Evolutionary conservation across 2,888 invertebrate genomes (phyloP).

Genomic region (Branchipolynoe longqiensis): DNA sequence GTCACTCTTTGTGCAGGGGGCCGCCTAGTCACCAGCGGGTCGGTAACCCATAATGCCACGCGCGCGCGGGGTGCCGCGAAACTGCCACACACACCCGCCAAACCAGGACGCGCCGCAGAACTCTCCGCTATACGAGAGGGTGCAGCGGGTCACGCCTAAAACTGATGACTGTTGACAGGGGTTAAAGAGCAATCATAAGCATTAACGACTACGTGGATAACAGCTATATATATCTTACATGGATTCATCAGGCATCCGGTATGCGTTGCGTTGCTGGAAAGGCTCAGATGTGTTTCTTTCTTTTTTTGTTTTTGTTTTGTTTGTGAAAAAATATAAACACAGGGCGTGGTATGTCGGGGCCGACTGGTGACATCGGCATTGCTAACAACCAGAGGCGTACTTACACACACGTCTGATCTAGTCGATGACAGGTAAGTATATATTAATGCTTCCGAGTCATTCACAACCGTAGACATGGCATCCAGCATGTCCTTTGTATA

Average conservation of each 20-base stretch:
- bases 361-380: constrained; percentile 9
- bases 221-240: constrained; percentile 33
- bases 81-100: constrained; percentile 27
- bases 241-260: constrained; percentile 29
- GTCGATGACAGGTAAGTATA: constrained; percentile 19
- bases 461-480: constrained; percentile 27
- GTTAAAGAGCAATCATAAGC: constrained; percentile 3
- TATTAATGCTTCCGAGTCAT: constrained; percentile 29
- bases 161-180: constrained; percentile 23
- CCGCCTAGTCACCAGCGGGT: constrained; percentile 40
- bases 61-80: constrained; percentile 40
- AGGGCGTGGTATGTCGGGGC: constrained; percentile 14
- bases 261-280: constrained; percentile 41
- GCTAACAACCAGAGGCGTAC: not conserved
- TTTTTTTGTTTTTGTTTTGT: constrained; percentile 51
- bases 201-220: constrained; percentile 44
- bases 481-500: constrained; percentile 30
- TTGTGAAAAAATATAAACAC: constrained; percentile 48
- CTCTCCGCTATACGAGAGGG: not conserved
- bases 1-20: constrained; percentile 18
- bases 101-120: constrained; percentile 13
- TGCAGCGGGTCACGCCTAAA: constrained; percentile 27
- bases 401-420: not conserved
- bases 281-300: constrained; percentile 34
- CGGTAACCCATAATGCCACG: constrained; percentile 46